Conservation (phyloP, 2,113 vertebrate genomes). For the Pseudonaja textilis region DNA sequence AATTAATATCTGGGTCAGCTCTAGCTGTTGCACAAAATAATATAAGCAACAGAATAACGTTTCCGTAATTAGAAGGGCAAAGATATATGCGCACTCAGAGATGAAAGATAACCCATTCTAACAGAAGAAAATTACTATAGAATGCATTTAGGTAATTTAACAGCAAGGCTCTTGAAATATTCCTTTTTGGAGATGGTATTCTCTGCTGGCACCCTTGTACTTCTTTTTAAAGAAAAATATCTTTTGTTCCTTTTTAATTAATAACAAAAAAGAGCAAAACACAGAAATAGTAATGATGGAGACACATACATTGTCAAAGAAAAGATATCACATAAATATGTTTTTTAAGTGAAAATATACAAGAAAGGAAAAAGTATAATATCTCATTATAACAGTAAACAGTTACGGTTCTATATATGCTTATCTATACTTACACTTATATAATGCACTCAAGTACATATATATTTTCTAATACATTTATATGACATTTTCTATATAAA, state of each 20-base stretch:
- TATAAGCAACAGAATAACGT: background rate
- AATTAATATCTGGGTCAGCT: background rate
- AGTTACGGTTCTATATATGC: too few species aligned
- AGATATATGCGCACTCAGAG: background rate
- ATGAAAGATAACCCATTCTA: background rate
- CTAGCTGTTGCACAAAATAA: background rate
- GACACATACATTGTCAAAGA: background rate
- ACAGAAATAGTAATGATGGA: background rate
- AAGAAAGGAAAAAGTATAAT: too few species aligned
- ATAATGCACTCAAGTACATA: too few species aligned
- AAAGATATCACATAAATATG: too few species aligned
- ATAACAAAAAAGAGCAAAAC: background rate
- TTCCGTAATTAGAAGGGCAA: background rate
- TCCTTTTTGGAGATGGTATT: background rate
- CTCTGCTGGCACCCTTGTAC: background rate
- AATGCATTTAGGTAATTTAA: background rate
- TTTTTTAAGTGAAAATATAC: too few species aligned
- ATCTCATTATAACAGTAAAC: too few species aligned
- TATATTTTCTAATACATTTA: too few species aligned
- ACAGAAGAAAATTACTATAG: background rate
- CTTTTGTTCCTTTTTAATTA: background rate
- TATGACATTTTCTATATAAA: too few species aligned
- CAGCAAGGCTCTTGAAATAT: background rate
- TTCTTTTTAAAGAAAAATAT: background rate
- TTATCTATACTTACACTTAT: too few species aligned